These are phyloP conservation scores for Synodontis membranacea DNA, from an alignment of 2,113 vertebrate genomes.

Conservation along the genomic window DNA sequence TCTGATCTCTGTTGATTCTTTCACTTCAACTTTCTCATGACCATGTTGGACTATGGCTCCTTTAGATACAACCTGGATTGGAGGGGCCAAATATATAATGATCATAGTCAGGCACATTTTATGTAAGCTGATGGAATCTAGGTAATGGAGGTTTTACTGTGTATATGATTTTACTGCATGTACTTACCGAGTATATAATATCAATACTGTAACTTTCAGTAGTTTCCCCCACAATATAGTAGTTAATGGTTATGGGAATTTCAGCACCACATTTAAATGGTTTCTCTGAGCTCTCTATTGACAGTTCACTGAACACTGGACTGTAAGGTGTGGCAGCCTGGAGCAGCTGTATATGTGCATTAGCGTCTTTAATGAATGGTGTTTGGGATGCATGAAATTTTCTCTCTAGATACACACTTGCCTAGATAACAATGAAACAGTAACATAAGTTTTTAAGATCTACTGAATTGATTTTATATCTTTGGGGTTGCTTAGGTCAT, in stretches of 20 bases:
- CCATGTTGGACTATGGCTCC: constrained; percentile 71
- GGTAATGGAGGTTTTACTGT: neutral
- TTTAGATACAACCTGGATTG: constrained; percentile 72
- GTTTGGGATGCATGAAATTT: rapidly evolving
- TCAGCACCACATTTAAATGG: constrained; percentile 57
- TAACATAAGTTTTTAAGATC: neutral
- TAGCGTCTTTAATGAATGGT: neutral
- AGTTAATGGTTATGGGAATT: constrained; percentile 55
- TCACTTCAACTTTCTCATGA: constrained; percentile 59
- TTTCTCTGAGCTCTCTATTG: constrained; percentile 49
- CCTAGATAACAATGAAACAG: constrained; percentile 49
- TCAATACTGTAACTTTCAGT: constrained; percentile 41
- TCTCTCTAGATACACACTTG: neutral
- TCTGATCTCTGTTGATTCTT: constrained; percentile 57
- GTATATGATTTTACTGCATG: neutral
- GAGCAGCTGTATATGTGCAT: neutral
- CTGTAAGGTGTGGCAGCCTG: constrained; percentile 32
- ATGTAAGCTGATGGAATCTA: neutral
- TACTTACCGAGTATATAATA: constrained; percentile 67
- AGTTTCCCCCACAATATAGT: constrained; percentile 63
- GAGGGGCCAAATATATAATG: constrained; percentile 16
- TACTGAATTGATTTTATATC: neutral
- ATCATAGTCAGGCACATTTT: neutral
- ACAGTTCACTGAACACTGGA: constrained; percentile 58
- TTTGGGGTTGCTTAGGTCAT: neutral